These are phyloP conservation scores for Eupleurogrammus muticus DNA, from an alignment of 2,797 vertebrate genomes.

Conservation along the genomic window DNA sequence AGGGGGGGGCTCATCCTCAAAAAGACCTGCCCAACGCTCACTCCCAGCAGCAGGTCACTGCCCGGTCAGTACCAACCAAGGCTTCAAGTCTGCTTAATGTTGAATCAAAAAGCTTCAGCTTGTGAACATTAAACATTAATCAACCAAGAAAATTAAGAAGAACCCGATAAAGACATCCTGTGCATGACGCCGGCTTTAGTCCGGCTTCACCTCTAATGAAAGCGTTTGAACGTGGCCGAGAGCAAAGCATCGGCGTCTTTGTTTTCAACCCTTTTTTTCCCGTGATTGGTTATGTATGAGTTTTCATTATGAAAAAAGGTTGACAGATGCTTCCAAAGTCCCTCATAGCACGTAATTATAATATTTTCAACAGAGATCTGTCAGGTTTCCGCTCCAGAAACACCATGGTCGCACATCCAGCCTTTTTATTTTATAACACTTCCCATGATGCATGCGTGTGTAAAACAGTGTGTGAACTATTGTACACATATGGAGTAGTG, in stretches of 20 bases:
- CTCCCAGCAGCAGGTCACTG: constrained; percentile 90
- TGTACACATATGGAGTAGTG: constrained; percentile 15
- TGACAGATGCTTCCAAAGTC: neutral
- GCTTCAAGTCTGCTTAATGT: neutral
- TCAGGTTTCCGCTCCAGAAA: neutral
- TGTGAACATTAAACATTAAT: constrained; percentile 5
- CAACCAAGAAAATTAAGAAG: neutral
- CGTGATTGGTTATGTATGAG: neutral
- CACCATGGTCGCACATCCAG: neutral
- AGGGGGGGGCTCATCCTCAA: constrained; percentile 79
- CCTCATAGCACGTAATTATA: neutral
- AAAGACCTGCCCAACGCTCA: constrained; percentile 90
- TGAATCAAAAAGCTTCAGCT: constrained; percentile 1
- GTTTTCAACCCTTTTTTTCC: neutral
- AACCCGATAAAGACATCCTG: neutral
- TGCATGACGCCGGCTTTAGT: neutral
- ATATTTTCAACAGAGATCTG: neutral
- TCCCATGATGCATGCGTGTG: constrained; percentile 10
- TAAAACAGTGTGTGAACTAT: constrained; percentile 13
- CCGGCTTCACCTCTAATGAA: neutral
- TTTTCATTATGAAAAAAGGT: neutral
- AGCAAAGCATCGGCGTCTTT: neutral
- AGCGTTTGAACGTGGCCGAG: neutral
- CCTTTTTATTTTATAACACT: constrained; percentile 14
- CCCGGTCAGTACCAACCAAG: constrained; percentile 74